phyloP scores from a whole-genome alignment of 2,888 invertebrate species.

The Eurytoma californica region DNA sequence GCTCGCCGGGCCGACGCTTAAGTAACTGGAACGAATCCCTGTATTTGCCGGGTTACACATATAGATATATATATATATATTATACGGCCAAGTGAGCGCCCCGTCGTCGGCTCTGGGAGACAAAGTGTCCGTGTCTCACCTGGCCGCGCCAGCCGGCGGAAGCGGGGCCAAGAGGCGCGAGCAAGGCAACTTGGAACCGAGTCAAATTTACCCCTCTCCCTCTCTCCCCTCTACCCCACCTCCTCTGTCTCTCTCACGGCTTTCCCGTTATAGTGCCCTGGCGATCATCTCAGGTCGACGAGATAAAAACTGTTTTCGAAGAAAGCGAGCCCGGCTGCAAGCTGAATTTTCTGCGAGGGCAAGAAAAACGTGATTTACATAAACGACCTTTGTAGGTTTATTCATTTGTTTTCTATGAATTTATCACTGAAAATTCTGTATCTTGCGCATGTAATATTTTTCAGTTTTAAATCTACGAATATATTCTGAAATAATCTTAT shows the following conservation, averaged over 20 bases:
- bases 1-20: constrained; percentile 14
- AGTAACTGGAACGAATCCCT: constrained; percentile 39
- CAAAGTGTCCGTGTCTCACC: constrained; percentile 11
- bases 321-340: background rate
- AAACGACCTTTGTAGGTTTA: no score
- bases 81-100: background rate
- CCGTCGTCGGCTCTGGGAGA: background rate
- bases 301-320: constrained; percentile 15
- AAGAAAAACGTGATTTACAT: background rate
- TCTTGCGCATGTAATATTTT: no score
- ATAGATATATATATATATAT: no score
- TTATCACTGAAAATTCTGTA: no score
- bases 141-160: background rate
- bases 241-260: background rate
- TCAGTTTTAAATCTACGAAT: no score
- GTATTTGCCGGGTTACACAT: constrained; percentile 1
- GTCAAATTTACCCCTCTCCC: constrained; percentile 35
- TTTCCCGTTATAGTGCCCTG: no score
- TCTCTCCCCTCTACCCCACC: background rate
- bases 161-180: background rate
- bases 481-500: no score
- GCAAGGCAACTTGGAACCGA: constrained; percentile 44
- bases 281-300: background rate
- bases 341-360: background rate
- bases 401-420: no score